These are phyloP conservation scores for Nasonia longicornis DNA, from an alignment of 1,140 invertebrate genomes.

Conservation along the genomic window DNA sequence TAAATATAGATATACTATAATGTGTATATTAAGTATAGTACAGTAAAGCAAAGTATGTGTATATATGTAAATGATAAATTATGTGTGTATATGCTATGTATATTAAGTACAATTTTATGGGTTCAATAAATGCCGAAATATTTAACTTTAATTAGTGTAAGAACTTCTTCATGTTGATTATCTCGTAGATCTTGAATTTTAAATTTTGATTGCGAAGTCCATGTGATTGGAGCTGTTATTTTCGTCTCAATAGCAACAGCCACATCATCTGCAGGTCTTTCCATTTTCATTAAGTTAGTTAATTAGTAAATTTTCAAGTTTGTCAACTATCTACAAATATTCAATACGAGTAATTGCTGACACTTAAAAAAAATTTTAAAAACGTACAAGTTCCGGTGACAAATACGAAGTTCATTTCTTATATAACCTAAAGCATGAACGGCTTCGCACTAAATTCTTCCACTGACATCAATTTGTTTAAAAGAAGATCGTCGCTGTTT, in stretches of 20 bases:
- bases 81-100: too few relatives aligned
- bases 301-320: background rate
- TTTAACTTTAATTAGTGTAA: slow-evolving; percentile 70
- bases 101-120: too few relatives aligned
- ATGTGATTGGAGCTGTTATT: slow-evolving; percentile 72
- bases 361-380: too few relatives aligned
- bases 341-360: too few relatives aligned
- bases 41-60: too few relatives aligned
- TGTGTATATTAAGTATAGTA: too few relatives aligned
- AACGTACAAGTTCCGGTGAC: too few relatives aligned
- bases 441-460: background rate
- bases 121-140: background rate
- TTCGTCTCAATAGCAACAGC: slow-evolving; percentile 48
- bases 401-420: too few relatives aligned
- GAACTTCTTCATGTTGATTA: slow-evolving; percentile 69
- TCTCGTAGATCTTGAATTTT: slow-evolving; percentile 73
- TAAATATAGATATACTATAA: too few relatives aligned
- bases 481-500: slow-evolving; percentile 18
- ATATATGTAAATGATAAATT: too few relatives aligned
- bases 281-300: background rate
- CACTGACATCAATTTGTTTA: background rate
- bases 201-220: slow-evolving; percentile 69
- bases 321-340: background rate
- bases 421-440: background rate
- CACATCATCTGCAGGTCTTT: background rate